Evolutionary conservation across 1,140 invertebrate species (phyloP), one percentile per base, ranked within the genome.

Genomic region (Plodia interpunctella): DNA sequence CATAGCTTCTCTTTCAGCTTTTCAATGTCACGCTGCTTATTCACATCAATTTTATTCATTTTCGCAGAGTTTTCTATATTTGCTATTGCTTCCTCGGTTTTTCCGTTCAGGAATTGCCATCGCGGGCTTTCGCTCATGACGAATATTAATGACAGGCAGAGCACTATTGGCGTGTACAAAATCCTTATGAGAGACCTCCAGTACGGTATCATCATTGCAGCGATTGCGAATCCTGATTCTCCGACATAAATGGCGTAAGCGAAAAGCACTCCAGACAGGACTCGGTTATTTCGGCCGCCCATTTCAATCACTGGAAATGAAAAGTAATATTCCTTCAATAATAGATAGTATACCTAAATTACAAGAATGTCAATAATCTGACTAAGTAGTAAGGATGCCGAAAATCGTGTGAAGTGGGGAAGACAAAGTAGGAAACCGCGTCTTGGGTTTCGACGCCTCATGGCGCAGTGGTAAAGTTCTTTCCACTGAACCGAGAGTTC

Each of bases 101-200:
- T 93, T 0, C 93, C 92, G 54, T 93, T 93, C 0, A 94, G 91
- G 20, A 96, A 78, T 17, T 95, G 90, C 96, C 96, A 97, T 68
- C 95, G 84, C 9, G 93, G 90, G 55, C 93, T 94, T 80, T 94
- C 93, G 13, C 91, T 91, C 5, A 94, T 63, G 25, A 93, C 67
- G 71, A 91, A 91, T 38, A 91, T 90, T 65, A 93, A 92, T 2
- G 90, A 78, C 1, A 95, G 70, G 17, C 94, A 90, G 3, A 94
- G 72, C 3, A 96, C 68, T 17, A 92, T 92, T 0, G 94, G 93
- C 0, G 85, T 81, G 59, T 95, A 95, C 19, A 94, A 90, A 5
- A 94, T 90, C 18, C 93, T 90, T 13, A 95, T 87, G n/a, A 95
- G 74, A 15, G 81, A 78, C 57, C 94, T 91, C 95, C 96, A 97